Conservation (phyloP, 2,888 invertebrate species). For the Epinotia demarniana region DNA sequence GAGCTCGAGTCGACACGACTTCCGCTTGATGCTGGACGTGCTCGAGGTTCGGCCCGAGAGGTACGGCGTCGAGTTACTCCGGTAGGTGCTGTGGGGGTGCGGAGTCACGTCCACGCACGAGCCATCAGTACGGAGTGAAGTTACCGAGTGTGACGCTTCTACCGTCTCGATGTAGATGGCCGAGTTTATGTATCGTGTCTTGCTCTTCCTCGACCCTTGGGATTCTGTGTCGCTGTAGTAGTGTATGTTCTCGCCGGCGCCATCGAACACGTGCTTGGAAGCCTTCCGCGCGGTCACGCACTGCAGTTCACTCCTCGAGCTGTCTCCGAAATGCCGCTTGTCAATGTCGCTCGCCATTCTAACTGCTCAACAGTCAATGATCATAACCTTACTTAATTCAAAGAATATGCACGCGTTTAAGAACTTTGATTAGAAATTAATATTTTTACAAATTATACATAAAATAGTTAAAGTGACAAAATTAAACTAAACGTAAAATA, state of each 20-base stretch:
- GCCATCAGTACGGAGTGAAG: slow-evolving; percentile 69
- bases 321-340: slow-evolving; percentile 73
- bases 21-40: slow-evolving; percentile 72
- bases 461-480: slow-evolving; percentile 38
- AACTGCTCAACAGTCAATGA: slow-evolving; percentile 44
- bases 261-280: slow-evolving; percentile 76
- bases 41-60: slow-evolving; percentile 71
- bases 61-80: slow-evolving; percentile 77
- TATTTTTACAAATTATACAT: slow-evolving; percentile 48
- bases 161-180: slow-evolving; percentile 85
- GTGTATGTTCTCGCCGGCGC: slow-evolving; percentile 75
- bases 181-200: slow-evolving; percentile 84
- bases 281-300: slow-evolving; percentile 57
- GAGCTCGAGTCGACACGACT: slow-evolving; percentile 66
- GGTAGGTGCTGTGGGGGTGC: slow-evolving; percentile 75
- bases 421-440: slow-evolving; percentile 26
- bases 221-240: slow-evolving; percentile 79
- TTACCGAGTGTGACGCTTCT: slow-evolving; percentile 72
- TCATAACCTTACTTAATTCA: slow-evolving; percentile 39
- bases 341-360: slow-evolving; percentile 69
- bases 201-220: slow-evolving; percentile 69
- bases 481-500: slow-evolving; percentile 51
- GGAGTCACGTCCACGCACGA: slow-evolving; percentile 71
- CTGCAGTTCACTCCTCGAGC: slow-evolving; percentile 61
- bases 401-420: slow-evolving; percentile 1